Evolutionary conservation across 1,140 invertebrate species (phyloP).

Genomic region (Gryon sp.): DNA sequence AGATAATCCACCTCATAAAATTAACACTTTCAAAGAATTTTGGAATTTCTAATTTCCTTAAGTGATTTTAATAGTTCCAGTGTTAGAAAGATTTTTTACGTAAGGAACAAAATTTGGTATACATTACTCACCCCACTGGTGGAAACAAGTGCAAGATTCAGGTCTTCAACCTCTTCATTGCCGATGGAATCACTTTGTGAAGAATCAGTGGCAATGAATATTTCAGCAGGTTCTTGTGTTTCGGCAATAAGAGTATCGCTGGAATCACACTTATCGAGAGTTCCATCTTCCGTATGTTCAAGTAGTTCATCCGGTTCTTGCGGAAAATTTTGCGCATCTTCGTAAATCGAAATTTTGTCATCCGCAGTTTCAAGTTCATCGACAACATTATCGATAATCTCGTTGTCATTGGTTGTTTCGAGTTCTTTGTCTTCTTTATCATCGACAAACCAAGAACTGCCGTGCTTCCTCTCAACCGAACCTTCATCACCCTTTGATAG

Average conservation of each 20-base stretch:
- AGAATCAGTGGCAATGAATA: not conserved
- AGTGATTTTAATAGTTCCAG: no score
- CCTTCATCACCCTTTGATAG: slow-evolving; percentile 71
- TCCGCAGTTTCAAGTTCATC: slow-evolving; percentile 49
- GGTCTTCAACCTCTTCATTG: slow-evolving; percentile 16
- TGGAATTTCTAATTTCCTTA: no score
- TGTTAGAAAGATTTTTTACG: no score
- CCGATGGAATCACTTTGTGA: slow-evolving; percentile 11
- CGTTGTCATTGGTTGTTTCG: slow-evolving; percentile 34
- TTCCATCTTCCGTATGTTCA: slow-evolving; percentile 42
- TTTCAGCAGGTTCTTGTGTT: slow-evolving; percentile 42
- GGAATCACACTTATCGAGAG: slow-evolving; percentile 73
- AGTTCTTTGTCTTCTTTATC: slow-evolving; percentile 58
- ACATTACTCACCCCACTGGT: slow-evolving; percentile 18
- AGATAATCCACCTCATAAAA: no score
- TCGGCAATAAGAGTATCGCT: slow-evolving; percentile 74
- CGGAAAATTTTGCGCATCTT: slow-evolving; percentile 64
- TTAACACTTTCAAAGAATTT: no score
- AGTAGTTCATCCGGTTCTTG: slow-evolving; percentile 27
- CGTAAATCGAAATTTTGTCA: slow-evolving; percentile 67
- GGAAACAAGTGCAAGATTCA: slow-evolving; percentile 9
- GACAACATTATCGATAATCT: slow-evolving; percentile 8
- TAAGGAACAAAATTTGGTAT: not conserved
- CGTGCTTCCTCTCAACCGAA: slow-evolving; percentile 69
- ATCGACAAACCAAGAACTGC: slow-evolving; percentile 76